Conservation (phyloP, 2,888 invertebrate species). For the Pristionchus entomophagus region DNA sequence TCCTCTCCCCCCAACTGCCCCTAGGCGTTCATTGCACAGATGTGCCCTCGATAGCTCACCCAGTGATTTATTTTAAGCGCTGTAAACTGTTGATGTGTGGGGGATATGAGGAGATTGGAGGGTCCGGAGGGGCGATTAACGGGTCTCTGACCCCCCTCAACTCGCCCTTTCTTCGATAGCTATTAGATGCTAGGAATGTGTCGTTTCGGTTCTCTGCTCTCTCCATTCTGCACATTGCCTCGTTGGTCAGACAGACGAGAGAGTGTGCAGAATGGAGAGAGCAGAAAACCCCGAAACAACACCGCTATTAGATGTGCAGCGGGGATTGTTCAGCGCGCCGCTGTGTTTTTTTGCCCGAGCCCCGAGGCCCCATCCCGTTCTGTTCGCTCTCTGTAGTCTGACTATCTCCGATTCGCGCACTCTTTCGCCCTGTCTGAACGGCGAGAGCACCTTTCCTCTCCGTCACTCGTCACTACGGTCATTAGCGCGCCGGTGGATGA, state of each 20-base stretch:
- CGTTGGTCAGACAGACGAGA: too few relatives aligned
- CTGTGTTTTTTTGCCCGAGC: background rate
- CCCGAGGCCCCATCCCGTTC: too few relatives aligned
- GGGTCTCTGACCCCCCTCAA: background rate
- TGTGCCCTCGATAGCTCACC: too few relatives aligned
- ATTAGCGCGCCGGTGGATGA: conserved; percentile 4
- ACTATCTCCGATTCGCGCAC: background rate
- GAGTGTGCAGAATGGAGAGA: too few relatives aligned
- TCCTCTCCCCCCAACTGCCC: background rate
- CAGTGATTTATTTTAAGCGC: background rate
- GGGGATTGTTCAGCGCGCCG: conserved; percentile 12
- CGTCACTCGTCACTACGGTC: background rate
- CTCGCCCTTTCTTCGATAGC: too few relatives aligned
- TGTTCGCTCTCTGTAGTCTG: background rate
- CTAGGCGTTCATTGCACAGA: background rate
- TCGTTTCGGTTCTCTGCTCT: background rate
- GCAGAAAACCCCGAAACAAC: too few relatives aligned
- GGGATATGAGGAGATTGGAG: background rate
- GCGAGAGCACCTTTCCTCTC: background rate
- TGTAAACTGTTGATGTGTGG: conserved; percentile 31
- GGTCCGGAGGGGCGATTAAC: background rate
- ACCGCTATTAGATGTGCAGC: background rate
- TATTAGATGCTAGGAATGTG: too few relatives aligned
- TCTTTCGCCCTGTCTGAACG: background rate
- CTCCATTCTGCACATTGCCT: too few relatives aligned